Evolutionary conservation across 2,113 vertebrate species (phyloP), one percentile per base, ranked within the genome.

Genomic region (Pluvialis apricaria): DNA sequence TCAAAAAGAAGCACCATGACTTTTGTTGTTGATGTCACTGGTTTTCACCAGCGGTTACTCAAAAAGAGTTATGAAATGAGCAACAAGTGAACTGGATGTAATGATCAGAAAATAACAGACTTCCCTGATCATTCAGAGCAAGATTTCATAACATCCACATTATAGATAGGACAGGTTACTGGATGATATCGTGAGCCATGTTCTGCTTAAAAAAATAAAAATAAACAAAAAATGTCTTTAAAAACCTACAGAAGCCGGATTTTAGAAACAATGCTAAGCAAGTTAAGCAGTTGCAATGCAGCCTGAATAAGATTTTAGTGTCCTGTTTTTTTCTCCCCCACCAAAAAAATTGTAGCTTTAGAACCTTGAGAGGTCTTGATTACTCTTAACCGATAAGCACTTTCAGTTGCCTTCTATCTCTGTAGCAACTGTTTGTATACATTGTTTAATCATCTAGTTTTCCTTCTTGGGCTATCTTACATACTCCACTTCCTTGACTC

Each of bases 111-210:
- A 94, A 78, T 40, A 79, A 60, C 11, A 72, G 49, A 52, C 73
- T 86, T 85, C 31, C 65, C 69, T 71, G 77, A 87, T 75, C 86
- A 91, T 79, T 89, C 61, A 69, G 31, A 92, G 62, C 52, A 86
- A 64, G 52, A 78, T 49, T 75, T 77, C 17, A 0, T 55, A 92
- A 70, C 58, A 54, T 11, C 69, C 60, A 61, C 44, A 80, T 4
- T 52, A 54, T 10, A 75, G 24, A 51, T 58, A 84, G 68, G n/a
- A 90, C 40, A 72, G 0, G 0, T n/a, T 81, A 77, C 49, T 61
- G 54, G 44, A n/a, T 47, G 20, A 22, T 31, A 38, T 1, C 0
- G 1, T 15, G 16, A 86, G 45, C 0, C 32, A 1, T 17, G 31
- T 2, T 60, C 28, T 22, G 24, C 32, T 86, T 70, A 11, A 83